A percentile compares a stretch with the other conserved stretches of the same genome.
phyloP scores from a whole-genome alignment of 2,113 vertebrate genomes.

The Hemichromis elongatus region DNA sequence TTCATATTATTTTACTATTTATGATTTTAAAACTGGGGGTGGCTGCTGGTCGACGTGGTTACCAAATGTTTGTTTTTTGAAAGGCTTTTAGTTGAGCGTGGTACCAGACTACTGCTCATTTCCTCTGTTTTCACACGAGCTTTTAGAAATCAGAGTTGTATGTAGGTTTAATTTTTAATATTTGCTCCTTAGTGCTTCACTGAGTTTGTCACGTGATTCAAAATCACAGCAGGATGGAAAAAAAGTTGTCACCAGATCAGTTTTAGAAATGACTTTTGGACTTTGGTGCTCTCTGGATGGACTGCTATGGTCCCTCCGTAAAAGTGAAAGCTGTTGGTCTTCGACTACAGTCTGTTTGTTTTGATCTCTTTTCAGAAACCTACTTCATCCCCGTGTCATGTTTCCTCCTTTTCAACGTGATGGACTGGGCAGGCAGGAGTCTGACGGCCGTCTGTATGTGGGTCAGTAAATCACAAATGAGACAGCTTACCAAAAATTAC shows the following conservation, averaged over 20 bases:
- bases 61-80: accelerated
- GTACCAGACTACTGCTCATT: neutral
- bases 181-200: neutral
- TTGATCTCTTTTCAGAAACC: constrained; percentile 51
- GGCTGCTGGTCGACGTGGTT: neutral
- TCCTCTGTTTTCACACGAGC: neutral
- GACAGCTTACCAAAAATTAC: neutral
- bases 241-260: neutral
- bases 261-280: neutral
- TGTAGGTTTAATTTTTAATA: no score
- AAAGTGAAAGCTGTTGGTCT: neutral
- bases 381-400: constrained; percentile 94
- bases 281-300: neutral
- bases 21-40: neutral
- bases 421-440: constrained; percentile 93
- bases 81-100: neutral
- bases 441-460: constrained; percentile 86
- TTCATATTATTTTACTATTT: neutral
- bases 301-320: neutral
- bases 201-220: neutral
- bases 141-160: neutral
- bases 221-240: neutral
- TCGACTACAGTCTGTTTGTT: neutral
- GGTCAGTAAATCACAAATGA: constrained; percentile 75
- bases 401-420: constrained; percentile 92